These are phyloP conservation scores for Urosaurus nigricauda DNA, from an alignment of 2,797 vertebrate genomes.

Conservation along the genomic window DNA sequence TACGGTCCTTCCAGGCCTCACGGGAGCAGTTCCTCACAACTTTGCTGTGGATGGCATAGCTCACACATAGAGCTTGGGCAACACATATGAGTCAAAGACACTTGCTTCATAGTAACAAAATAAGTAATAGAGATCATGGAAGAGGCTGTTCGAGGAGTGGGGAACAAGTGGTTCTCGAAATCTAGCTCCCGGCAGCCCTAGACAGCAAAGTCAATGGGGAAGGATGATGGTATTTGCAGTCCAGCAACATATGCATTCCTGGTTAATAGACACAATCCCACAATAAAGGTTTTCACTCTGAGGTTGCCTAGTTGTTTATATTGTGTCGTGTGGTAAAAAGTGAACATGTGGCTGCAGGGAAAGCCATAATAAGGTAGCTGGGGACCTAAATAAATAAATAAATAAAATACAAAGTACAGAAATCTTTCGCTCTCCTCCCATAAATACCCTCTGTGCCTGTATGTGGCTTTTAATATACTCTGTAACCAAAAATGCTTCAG, in stretches of 20 bases:
- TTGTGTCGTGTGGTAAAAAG: no score
- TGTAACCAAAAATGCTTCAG: no score
- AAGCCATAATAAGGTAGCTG: no score
- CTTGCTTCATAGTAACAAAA: no score
- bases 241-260: background rate
- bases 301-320: background rate
- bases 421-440: no score
- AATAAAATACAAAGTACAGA: no score
- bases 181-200: background rate
- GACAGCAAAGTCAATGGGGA: background rate
- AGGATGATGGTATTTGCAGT: background rate
- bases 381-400: no score
- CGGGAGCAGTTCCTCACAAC: slow-evolving; percentile 94
- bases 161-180: background rate
- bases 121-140: no score
- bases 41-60: slow-evolving; percentile 96
- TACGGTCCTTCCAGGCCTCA: slow-evolving; percentile 92
- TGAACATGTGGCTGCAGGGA: no score
- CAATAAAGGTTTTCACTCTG: background rate
- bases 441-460: no score
- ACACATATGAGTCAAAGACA: no score
- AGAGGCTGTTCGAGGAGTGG: background rate
- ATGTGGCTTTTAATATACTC: no score
- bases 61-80: slow-evolving; percentile 95
- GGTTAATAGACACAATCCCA: background rate